Base-by-base conservation (phyloP, 1,140 invertebrate genomes). In the Pararge aegeria region DNA sequence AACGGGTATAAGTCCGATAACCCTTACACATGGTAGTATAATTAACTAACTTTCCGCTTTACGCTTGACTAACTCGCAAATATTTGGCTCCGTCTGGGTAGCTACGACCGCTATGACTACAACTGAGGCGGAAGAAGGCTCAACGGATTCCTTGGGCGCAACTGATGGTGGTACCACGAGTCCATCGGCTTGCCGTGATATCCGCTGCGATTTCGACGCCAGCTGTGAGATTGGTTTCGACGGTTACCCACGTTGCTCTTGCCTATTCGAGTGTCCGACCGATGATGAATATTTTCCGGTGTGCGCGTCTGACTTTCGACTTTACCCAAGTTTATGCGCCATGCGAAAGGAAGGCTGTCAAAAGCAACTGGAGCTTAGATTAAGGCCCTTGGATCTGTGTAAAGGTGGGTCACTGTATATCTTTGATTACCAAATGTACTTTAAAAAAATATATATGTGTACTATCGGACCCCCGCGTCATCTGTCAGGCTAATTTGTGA, bases 291-390 rank as follows among this genome's bases (percentile, higher is more conserved):
- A 92, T 91, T 85, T 92, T 82, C 93, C 94, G 0, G 94, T 97
- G 16, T 98, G 97, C 81, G 96, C 95, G 1, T 96, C 94, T 30
- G 96, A 98, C 84, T 92, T 95, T 53, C 92, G 93, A 58, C 93
- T 95, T 34, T 98, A 98, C 76, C 90, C 93, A 3, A 97, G 95
- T 61, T 91, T 95, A 56, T 98, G 97, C 80, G 94, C 94, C 13
- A 96, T 98, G 95, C 94, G 94, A 74, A 94, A 95, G 91, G 94
- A 96, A 70, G 95, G 95, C 5, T 98, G 97, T 85, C 93, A 95
- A 63, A 92, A 94, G 62, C 95, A 97, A 80, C 93, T 94, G 55
- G 95, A 97, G 72, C 92, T 98, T 18, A 91, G 95, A 64, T 90
- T 95, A 42, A 89, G 95, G 64, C 95, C 95, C 0, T 87, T 96